Conservation (phyloP, 2,888 invertebrate genomes). For the Syritta pipiens region DNA sequence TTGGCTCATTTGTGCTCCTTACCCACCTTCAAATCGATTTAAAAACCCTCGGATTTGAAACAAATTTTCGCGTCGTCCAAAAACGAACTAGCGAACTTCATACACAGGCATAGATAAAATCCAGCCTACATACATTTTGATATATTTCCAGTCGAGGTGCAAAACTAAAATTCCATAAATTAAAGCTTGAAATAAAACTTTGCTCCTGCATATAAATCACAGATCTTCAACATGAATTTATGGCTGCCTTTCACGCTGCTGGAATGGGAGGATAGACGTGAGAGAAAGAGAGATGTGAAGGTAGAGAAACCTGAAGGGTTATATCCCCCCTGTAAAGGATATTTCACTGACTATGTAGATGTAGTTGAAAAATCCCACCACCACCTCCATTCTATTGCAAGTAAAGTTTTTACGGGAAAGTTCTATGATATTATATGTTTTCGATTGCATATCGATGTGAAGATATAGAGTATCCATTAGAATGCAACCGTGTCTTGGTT, state of each 20-base stretch:
- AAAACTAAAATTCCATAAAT: constrained; percentile 68
- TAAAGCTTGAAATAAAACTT: constrained; percentile 74
- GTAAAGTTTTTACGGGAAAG: constrained; percentile 50
- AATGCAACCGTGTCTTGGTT: neutral
- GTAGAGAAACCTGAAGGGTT: constrained; percentile 41
- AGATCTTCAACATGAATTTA: constrained; percentile 79
- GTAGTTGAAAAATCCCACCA: constrained; percentile 44
- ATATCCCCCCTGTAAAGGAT: constrained; percentile 20
- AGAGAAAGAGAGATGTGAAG: too few relatives aligned
- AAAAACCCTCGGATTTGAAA: too few relatives aligned
- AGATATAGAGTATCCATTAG: constrained; percentile 22
- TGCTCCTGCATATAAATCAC: constrained; percentile 76
- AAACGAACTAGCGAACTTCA: too few relatives aligned
- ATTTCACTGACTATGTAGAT: too few relatives aligned
- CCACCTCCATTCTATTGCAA: too few relatives aligned
- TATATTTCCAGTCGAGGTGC: too few relatives aligned
- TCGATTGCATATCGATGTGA: constrained; percentile 63
- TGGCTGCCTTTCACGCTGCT: constrained; percentile 74
- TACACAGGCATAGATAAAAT: too few relatives aligned
- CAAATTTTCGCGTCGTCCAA: too few relatives aligned
- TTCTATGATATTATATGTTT: constrained; percentile 40
- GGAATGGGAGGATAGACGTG: constrained; percentile 4
- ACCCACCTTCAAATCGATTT: too few relatives aligned
- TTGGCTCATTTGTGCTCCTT: too few relatives aligned
- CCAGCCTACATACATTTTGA: too few relatives aligned